Evolutionary conservation across 2,797 vertebrate genomes (phyloP).

Genomic region (Sparidentex hasta): DNA sequence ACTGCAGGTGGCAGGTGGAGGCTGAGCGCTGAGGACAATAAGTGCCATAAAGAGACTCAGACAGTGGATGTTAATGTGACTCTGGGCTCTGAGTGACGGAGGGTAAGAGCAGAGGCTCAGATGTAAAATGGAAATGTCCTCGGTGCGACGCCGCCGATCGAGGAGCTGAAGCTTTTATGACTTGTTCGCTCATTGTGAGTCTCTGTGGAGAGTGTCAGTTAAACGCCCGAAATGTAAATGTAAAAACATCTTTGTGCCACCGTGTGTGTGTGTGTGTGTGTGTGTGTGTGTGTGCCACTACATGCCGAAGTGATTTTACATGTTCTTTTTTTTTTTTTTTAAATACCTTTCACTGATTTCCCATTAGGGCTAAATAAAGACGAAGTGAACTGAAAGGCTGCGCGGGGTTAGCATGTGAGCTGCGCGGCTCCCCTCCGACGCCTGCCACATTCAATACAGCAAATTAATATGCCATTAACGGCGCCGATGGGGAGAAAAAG

Average conservation of each 20-base stretch:
- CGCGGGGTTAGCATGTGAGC: conserved; percentile 36
- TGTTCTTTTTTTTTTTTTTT: conserved; percentile 5
- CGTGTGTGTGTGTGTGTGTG: background rate
- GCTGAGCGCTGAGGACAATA: conserved; percentile 6
- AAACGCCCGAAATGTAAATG: conserved; percentile 35
- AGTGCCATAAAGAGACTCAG: conserved; percentile 1
- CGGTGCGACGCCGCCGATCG: background rate
- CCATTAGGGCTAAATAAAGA: conserved; percentile 64
- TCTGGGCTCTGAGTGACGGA: conserved; percentile 4
- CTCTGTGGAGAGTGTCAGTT: conserved; percentile 32
- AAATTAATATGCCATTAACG: conserved; percentile 67
- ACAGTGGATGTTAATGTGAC: conserved; percentile 16
- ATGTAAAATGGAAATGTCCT: conserved; percentile 34
- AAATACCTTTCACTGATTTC: conserved; percentile 46
- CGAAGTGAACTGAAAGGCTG: conserved; percentile 43
- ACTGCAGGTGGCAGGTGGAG: background rate
- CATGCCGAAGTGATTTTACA: conserved; percentile 36
- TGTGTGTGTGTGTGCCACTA: background rate
- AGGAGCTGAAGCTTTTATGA: conserved; percentile 32
- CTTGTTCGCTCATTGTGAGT: conserved; percentile 7
- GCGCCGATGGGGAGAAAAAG: conserved; percentile 7
- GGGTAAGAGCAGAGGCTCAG: conserved; percentile 22
- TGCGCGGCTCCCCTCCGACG: conserved; percentile 21
- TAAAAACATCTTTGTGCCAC: conserved; percentile 15
- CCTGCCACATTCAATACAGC: conserved; percentile 52